Base-by-base conservation (phyloP, 2,113 vertebrate species). In the Myiagra hebetior region DNA sequence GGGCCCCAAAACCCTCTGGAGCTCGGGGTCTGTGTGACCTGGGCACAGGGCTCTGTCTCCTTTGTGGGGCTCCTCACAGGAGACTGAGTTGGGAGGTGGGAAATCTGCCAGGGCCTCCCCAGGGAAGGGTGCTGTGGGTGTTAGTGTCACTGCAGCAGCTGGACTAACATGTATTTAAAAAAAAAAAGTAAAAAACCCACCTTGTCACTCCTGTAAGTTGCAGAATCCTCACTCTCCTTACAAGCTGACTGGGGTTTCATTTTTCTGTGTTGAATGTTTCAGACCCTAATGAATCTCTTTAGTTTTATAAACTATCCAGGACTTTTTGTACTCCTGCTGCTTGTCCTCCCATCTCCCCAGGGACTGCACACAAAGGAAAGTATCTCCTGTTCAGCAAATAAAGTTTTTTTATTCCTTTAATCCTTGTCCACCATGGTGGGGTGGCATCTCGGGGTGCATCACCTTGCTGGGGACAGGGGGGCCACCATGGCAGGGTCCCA, bases 41-140 rank as follows among this genome's bases (percentile, higher is more conserved):
- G 75, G 35, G 74, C 64, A 20, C 0, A 0, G 3, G 11, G 22
- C 37, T 53, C 27, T 35, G n/a, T 20, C 47, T 86, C 68, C 55
- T 46, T n/a, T 11, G 82, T 7, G 37, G 65, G 68, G 55, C 57
- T 68, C 26, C 42, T 42, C 2, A 1, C 0, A 0, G 35, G 23
- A 84, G 55, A 14, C 37, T 30, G 67, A 59, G 49, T 19, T 42
- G 14, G 0, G 1, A 76, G 44, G 70, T 50, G 81, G 70, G 39
- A 91, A 87, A 82, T 16, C 24, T 55, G 39, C 33, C 73, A 39
- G 56, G 52, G 21, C 4, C 68, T 41, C 57, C 44, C 56, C 67
- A 57, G 53, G 53, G 57, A 26, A 72, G 65, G 33, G 37, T 2
- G 3, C 53, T 57, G 69, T 77, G 57, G 68, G 47, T 81, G 69